These are phyloP conservation scores for Digitonthophagus gazella DNA, from an alignment of 2,888 invertebrate species.

Conservation along the genomic window DNA sequence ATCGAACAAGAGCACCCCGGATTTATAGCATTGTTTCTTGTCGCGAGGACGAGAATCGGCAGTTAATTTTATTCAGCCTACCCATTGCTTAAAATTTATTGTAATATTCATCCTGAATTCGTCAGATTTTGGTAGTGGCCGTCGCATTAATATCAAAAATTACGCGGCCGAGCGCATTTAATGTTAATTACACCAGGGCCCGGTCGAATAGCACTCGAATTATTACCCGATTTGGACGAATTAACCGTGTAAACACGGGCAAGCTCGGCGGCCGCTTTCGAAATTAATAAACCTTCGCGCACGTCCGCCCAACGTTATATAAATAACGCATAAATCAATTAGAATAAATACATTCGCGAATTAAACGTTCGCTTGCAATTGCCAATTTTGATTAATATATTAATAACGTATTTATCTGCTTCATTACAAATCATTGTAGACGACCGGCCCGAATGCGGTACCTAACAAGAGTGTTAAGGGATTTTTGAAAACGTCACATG, in stretches of 20 bases:
- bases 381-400: slow-evolving; percentile 23
- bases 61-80: slow-evolving; percentile 7
- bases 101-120: background rate
- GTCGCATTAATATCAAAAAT: slow-evolving; percentile 1
- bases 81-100: slow-evolving; percentile 6
- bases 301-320: slow-evolving; percentile 19
- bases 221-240: background rate
- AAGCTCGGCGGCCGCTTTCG: background rate
- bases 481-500: background rate
- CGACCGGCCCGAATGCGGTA: background rate
- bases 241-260: background rate
- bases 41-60: background rate
- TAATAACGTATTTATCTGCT: slow-evolving; percentile 14
- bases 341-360: slow-evolving; percentile 17
- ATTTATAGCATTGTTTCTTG: slow-evolving; percentile 16
- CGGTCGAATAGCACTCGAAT: background rate
- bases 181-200: background rate
- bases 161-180: background rate
- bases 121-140: slow-evolving; percentile 3
- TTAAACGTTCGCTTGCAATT: slow-evolving; percentile 19
- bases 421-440: slow-evolving; percentile 11
- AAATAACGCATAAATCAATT: slow-evolving; percentile 29
- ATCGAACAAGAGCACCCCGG: slow-evolving; percentile 8
- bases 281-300: slow-evolving; percentile 14
- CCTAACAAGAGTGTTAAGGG: background rate